A percentile compares a stretch with the other conserved stretches of the same genome.
Evolutionary conservation across 2,888 invertebrate species (phyloP).

Genomic region (Ellobium chinense): DNA sequence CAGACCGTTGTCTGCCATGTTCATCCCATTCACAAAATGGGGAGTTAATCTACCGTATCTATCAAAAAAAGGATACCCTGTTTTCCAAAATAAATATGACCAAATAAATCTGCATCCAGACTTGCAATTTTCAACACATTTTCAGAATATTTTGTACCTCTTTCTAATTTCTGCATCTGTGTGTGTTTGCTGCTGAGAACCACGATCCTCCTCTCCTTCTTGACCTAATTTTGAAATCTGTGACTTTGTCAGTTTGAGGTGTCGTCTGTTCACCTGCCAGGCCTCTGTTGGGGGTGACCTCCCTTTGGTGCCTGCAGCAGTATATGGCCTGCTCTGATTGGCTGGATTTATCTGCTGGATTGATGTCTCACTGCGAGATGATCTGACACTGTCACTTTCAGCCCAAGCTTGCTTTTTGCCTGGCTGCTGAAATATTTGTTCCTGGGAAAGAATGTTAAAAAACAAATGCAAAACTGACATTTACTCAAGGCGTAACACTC

Average conservation of each 20-base stretch:
- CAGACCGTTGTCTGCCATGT: too few relatives aligned
- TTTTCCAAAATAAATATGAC: too few relatives aligned
- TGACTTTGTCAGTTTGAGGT: conserved; percentile 64
- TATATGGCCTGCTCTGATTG: conserved; percentile 26
- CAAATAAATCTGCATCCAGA: too few relatives aligned
- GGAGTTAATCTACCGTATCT: too few relatives aligned
- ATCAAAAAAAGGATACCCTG: too few relatives aligned
- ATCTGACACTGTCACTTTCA: conserved; percentile 19
- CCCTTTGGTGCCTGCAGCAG: conserved; percentile 1
- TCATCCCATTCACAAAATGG: too few relatives aligned
- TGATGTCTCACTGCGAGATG: conserved; percentile 6
- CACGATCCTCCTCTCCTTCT: not conserved
- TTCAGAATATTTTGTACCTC: conserved; percentile 20
- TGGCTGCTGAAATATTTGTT: conserved; percentile 18
- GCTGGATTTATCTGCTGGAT: conserved; percentile 24
- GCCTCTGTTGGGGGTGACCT: conserved; percentile 61
- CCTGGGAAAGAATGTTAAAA: too few relatives aligned
- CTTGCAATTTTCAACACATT: too few relatives aligned
- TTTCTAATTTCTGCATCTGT: conserved; percentile 53
- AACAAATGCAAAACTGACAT: too few relatives aligned
- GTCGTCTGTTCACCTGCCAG: conserved; percentile 71
- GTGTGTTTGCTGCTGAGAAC: conserved; percentile 50
- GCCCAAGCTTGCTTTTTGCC: conserved; percentile 32
- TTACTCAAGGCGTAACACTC: too few relatives aligned
- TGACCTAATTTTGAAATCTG: conserved; percentile 61